Base-by-base conservation (phyloP, 2,888 invertebrate genomes). In the Baronia brevicornis region DNA sequence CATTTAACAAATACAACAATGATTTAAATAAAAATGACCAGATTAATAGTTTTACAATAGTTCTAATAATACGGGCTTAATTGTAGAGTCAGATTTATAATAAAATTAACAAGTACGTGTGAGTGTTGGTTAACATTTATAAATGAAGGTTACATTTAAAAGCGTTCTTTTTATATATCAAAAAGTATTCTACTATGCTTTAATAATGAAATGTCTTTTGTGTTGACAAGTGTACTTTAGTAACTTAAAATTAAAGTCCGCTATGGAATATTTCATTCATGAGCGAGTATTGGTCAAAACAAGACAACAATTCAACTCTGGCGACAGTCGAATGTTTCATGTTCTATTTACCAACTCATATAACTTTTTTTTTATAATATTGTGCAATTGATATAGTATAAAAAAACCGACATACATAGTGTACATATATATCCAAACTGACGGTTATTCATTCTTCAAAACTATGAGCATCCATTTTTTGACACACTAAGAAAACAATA, bases 21-120 rank as follows among this genome's bases (percentile, higher is more conserved):
- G 78, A 73, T 82, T 79, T 82, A 79, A 80, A 82, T 78, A 72
- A 80, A 77, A 82, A 82, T 84, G 82, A 84, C 84, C 84, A 84
- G 84, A 84, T 84, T 84, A 84, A 79, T 82, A 75, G 69, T 71
- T 79, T 74, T 69, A 74, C 60, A 69, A 65, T 54, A 51, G 43
- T 61, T 73, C 74, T 80, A 72, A 77, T 73, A 73, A 75, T 72
- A 74, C 44, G 66, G 69, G 68, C 74, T 75, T 77, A 78, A 71
- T 65, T 57, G 60, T 67, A 72, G 54, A 68, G 79, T 79, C 78
- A 77, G 68, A 68, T 71, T 74, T 79, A 77, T 69, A 70, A 68
- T 71, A 68, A 78, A 69, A 71, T 67, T 78, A 82, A 79, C 70
- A 79, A 71, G 68, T 75, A 75, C 62, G 63, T 77, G 78, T 82